Evolutionary conservation across 1,140 invertebrate species (phyloP).

Genomic region (Drosophila lacteicornis): DNA sequence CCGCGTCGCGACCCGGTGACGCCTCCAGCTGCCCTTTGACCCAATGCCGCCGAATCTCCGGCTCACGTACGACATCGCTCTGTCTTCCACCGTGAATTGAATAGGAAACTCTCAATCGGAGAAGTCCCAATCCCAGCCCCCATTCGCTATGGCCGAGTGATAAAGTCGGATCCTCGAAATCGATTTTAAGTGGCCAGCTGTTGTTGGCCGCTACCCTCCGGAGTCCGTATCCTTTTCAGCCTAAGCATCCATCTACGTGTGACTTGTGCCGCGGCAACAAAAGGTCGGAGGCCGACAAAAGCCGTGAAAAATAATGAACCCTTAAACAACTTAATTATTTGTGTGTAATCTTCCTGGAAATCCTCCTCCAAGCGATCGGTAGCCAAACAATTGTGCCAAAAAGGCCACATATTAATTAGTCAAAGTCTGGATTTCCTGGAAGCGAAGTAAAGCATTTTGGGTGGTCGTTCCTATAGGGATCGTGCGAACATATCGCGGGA

Average conservation of each 20-base stretch:
- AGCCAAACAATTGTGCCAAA: constrained; percentile 78
- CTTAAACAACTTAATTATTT: constrained; percentile 81
- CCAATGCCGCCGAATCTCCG: constrained; percentile 49
- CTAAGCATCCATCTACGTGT: constrained; percentile 49
- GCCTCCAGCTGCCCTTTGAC: constrained; percentile 77
- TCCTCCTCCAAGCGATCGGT: constrained; percentile 57
- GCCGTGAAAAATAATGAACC: constrained; percentile 79
- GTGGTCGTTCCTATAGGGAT: constrained; percentile 43
- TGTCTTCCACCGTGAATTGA: constrained; percentile 42
- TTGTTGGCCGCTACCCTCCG: constrained; percentile 31
- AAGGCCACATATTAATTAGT: constrained; percentile 78
- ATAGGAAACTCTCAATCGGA: neutral
- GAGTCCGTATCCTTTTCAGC: constrained; percentile 1
- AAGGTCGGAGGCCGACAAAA: constrained; percentile 65
- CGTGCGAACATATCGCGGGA: constrained; percentile 5
- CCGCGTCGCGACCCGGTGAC: constrained; percentile 61
- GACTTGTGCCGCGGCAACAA: constrained; percentile 70
- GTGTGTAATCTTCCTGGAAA: constrained; percentile 71
- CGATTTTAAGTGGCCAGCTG: constrained; percentile 75
- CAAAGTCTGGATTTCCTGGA: constrained; percentile 60
- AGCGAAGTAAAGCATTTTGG: constrained; percentile 45
- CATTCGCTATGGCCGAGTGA: constrained; percentile 70
- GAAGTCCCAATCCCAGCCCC: constrained; percentile 46
- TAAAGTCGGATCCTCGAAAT: constrained; percentile 55
- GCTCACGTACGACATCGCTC: constrained; percentile 65